Evolutionary conservation across 2,888 invertebrate genomes (phyloP).

Genomic region (Meteorus colon): DNA sequence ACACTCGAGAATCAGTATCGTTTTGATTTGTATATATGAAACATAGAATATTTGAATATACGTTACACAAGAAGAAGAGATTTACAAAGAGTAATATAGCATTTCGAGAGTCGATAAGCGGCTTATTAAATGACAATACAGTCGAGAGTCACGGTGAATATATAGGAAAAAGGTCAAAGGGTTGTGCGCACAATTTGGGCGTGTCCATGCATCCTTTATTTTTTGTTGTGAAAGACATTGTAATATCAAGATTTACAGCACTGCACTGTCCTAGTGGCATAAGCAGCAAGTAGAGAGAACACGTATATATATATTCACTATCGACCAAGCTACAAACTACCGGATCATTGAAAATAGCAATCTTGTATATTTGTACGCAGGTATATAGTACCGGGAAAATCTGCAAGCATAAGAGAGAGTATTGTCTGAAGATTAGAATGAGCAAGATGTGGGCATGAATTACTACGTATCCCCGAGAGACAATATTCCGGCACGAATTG

Average conservation of each 20-base stretch:
- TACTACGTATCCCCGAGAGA: constrained; percentile 40
- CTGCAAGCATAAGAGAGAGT: neutral
- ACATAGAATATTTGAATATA: constrained; percentile 28
- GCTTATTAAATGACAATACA: constrained; percentile 68
- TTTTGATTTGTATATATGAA: too few relatives aligned
- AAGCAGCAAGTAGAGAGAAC: constrained; percentile 17
- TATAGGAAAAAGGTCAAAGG: constrained; percentile 47
- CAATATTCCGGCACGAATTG: constrained; percentile 14
- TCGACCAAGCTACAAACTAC: constrained; percentile 14
- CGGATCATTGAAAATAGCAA: neutral
- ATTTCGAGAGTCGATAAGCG: constrained; percentile 65
- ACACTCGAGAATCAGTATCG: too few relatives aligned
- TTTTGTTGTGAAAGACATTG: constrained; percentile 44
- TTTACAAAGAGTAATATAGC: constrained; percentile 66
- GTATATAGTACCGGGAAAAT: neutral
- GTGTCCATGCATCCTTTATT: constrained; percentile 52
- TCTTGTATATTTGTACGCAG: neutral
- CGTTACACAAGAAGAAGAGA: constrained; percentile 62
- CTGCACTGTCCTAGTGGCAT: constrained; percentile 15
- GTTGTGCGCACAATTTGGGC: constrained; percentile 51
- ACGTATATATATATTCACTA: constrained; percentile 28
- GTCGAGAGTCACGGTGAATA: constrained; percentile 26
- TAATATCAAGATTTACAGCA: constrained; percentile 60
- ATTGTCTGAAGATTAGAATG: constrained; percentile 55
- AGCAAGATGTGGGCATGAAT: constrained; percentile 47